Percentiles rank a stretch among this genome's conserved stretches.
Conservation (phyloP, 2,113 vertebrate genomes). For the Macrotis lagotis region DNA sequence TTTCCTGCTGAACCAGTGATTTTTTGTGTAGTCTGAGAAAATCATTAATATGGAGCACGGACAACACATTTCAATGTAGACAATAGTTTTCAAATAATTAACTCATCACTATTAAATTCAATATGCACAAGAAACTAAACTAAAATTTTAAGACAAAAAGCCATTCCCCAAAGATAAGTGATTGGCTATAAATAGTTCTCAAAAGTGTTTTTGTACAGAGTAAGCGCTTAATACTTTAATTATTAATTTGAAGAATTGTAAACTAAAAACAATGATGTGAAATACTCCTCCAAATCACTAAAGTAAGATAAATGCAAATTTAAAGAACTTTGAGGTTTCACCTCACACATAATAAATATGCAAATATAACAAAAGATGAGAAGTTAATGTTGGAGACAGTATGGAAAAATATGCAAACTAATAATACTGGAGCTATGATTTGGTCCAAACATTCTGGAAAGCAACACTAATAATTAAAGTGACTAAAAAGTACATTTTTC, state of each 20-base stretch:
- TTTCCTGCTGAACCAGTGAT: too few species aligned
- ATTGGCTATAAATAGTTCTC: too few species aligned
- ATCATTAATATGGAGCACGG: background rate
- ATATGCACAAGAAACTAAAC: too few species aligned
- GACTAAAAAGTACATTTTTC: background rate
- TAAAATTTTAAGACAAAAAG: too few species aligned
- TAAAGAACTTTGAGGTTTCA: background rate
- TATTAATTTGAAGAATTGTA: background rate
- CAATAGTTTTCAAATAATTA: background rate
- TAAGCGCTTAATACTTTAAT: too few species aligned
- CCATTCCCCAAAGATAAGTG: too few species aligned
- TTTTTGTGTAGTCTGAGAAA: background rate
- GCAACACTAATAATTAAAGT: background rate
- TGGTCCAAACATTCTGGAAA: background rate
- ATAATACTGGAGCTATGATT: background rate
- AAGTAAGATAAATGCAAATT: background rate
- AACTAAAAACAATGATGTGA: background rate
- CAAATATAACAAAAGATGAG: background rate
- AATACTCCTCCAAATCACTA: background rate
- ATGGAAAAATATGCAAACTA: background rate
- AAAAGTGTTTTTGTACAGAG: too few species aligned
- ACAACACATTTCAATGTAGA: background rate
- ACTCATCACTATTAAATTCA: background rate
- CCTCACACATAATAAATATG: background rate
- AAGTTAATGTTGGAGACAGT: background rate